Evolutionary conservation across 1,140 invertebrate genomes (phyloP).

Genomic region (Camponotus vicinus): DNA sequence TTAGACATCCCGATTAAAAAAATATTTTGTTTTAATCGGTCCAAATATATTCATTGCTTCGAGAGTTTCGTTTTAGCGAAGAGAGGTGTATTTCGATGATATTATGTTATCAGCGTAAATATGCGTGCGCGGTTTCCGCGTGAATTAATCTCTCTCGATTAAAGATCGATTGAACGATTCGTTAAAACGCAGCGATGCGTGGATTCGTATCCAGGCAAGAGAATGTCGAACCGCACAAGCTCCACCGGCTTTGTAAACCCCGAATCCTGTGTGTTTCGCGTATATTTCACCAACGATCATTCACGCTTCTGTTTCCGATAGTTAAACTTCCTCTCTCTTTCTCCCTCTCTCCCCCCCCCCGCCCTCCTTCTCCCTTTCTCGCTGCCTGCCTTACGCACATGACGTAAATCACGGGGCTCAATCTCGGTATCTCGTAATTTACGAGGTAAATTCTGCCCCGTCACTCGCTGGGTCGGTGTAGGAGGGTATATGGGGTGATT

Average conservation of each 20-base stretch:
- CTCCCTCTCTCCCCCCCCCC: too few relatives aligned
- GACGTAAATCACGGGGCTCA: slow-evolving; percentile 55
- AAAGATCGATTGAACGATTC: not conserved
- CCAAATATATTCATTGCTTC: too few relatives aligned
- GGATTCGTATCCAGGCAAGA: not conserved
- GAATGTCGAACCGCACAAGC: not conserved
- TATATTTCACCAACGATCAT: slow-evolving; percentile 39
- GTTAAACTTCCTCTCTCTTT: slow-evolving; percentile 17
- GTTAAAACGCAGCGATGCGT: not conserved
- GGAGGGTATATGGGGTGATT: slow-evolving; percentile 13
- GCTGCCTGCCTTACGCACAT: slow-evolving; percentile 55
- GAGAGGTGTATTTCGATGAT: too few relatives aligned
- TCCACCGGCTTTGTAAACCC: slow-evolving; percentile 23
- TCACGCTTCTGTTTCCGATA: slow-evolving; percentile 60
- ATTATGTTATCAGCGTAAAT: too few relatives aligned
- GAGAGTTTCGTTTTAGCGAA: too few relatives aligned
- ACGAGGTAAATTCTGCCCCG: slow-evolving; percentile 39
- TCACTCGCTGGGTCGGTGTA: not conserved
- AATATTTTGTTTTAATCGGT: too few relatives aligned
- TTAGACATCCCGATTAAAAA: too few relatives aligned
- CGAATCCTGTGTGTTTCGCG: slow-evolving; percentile 1
- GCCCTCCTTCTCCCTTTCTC: not conserved
- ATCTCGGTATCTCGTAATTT: slow-evolving; percentile 62
- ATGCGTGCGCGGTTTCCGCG: slow-evolving; percentile 16
- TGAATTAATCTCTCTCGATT: slow-evolving; percentile 21